Evolutionary conservation across 1,140 invertebrate genomes (phyloP), one percentile per base, ranked within the genome.

Genomic region (Choristoneura fumiferana): DNA sequence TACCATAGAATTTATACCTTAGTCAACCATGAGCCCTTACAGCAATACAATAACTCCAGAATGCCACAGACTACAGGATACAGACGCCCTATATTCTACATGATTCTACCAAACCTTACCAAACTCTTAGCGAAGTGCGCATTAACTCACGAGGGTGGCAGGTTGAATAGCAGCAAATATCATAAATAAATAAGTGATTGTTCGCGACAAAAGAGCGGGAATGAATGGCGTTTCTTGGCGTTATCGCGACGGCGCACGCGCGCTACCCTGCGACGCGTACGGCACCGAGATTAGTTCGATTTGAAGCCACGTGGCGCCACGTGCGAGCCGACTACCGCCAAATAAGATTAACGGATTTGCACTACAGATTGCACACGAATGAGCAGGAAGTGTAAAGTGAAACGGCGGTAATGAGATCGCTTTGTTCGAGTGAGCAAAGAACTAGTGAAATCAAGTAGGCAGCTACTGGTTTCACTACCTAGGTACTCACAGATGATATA

Each of bases 301-400:
- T 85, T 79, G 63, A 38, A 43, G 85, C 71, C 85, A 88, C 85
- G 85, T 84, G 85, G 81, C 85, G 85, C 82, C 83, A 80, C 85
- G 85, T 85, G 85, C 78, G 54, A 57, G 14, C 43, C 56, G 61
- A 71, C 77, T 87, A 80, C 83, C 82, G 71, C 85, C 77, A 87
- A 88, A 88, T 85, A 76, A 88, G 85, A 88, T 88, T 88, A 88
- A 84, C 85, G 84, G 85, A 88, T 88, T 87, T 88, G 81, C 82
- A 86, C 84, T 88, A 88, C 85, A 88, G 83, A 88, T 88, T 88
- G 85, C 84, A 88, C 85, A 85, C 84, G 81, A 87, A 88, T 84
- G 73, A 59, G 69, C 81, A 85, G 84, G 83, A 88, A 87, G 85
- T 86, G 85, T 84, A 85, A 86, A 88, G 83, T 88, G 85, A 88